phyloP scores from a whole-genome alignment of 2,113 vertebrate genomes.

The Chloropsis hardwickii region DNA sequence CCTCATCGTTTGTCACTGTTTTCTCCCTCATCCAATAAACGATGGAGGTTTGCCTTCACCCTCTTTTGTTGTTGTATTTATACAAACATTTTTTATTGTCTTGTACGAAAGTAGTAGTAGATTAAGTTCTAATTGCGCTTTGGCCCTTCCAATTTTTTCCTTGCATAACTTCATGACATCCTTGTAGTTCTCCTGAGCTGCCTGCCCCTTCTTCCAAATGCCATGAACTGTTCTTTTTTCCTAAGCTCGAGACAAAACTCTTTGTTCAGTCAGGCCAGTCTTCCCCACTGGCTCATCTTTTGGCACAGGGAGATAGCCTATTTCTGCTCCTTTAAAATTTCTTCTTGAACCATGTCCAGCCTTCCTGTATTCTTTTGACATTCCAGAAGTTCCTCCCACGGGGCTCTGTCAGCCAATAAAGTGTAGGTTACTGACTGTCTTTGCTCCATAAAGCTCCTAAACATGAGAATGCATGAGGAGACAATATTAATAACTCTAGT shows the following conservation, averaged over 20 bases:
- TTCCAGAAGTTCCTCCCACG: background rate
- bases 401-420: background rate
- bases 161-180: background rate
- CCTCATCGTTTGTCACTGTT: background rate
- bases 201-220: background rate
- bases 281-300: background rate
- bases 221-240: background rate
- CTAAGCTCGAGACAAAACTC: background rate
- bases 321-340: background rate
- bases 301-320: background rate
- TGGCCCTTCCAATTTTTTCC: background rate
- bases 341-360: background rate
- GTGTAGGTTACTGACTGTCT: background rate
- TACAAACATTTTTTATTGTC: background rate
- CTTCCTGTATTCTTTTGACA: background rate
- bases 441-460: background rate
- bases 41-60: rapidly evolving
- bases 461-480: background rate
- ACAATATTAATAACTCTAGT: background rate
- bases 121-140: background rate
- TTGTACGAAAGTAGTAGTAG: background rate
- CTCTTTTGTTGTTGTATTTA: background rate
- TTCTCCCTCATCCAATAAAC: background rate
- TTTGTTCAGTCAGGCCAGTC: background rate
- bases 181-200: background rate